A percentile compares a stretch with the other conserved stretches of the same genome.
phyloP scores from a whole-genome alignment of 2,113 vertebrate genomes.

The Lethenteron reissneri region DNA sequence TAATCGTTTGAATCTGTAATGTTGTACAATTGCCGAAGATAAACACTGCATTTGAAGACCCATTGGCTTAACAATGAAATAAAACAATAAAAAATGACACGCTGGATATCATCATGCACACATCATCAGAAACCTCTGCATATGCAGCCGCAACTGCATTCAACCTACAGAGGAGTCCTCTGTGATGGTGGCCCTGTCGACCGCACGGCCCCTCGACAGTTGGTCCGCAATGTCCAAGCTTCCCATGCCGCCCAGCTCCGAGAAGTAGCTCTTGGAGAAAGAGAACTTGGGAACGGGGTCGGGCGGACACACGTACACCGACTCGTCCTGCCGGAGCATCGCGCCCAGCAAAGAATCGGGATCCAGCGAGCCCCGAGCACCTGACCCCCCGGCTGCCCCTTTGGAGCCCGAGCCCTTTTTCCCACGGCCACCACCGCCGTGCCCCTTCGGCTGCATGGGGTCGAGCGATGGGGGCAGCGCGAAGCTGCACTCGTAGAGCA shows the following conservation, averaged over 20 bases:
- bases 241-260: constrained; percentile 5
- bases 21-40: too few species aligned
- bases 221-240: constrained; percentile 11
- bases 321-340: constrained; percentile 27
- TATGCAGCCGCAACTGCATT: too few species aligned
- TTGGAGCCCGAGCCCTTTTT: constrained; percentile 19
- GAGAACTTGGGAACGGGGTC: constrained; percentile 16
- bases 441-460: constrained; percentile 16
- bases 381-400: constrained; percentile 11
- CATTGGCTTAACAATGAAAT: too few species aligned
- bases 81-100: too few species aligned
- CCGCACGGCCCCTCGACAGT: too few species aligned
- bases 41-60: too few species aligned
- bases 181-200: too few species aligned
- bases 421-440: constrained; percentile 20
- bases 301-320: constrained; percentile 21
- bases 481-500: constrained; percentile 35
- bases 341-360: constrained; percentile 26
- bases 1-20: too few species aligned
- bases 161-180: too few species aligned
- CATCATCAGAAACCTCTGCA: too few species aligned
- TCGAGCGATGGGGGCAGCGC: constrained; percentile 20
- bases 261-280: constrained; percentile 19
- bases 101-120: too few species aligned
- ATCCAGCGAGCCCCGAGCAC: constrained; percentile 12